Conservation (phyloP, 2,797 vertebrate genomes). For the Spinus olivaceus region DNA sequence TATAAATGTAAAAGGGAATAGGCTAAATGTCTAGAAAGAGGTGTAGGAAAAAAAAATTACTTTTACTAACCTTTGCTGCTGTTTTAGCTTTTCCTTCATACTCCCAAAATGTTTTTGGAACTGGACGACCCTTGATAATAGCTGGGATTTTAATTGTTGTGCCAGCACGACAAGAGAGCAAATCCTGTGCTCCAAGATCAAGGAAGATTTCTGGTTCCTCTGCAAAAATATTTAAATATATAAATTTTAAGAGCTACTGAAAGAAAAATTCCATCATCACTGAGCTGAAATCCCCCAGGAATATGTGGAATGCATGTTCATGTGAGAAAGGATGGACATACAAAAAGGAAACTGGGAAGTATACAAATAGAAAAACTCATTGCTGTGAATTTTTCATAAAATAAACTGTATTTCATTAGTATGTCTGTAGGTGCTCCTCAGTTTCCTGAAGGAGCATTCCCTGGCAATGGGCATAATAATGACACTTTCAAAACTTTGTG, state of each 20-base stretch:
- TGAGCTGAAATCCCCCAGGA: not conserved
- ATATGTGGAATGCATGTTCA: not conserved
- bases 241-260: not conserved
- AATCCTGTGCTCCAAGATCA: slow-evolving; percentile 85
- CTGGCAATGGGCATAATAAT: not conserved
- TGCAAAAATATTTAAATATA: slow-evolving; percentile 49
- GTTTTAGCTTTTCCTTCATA: slow-evolving; percentile 93
- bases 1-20: not conserved
- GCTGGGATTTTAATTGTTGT: slow-evolving; percentile 90
- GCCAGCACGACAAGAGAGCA: slow-evolving; percentile 86
- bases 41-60: not conserved
- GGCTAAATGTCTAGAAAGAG: not conserved
- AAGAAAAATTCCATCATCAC: not conserved
- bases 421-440: not conserved
- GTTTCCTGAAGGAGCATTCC: not conserved
- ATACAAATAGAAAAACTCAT: not conserved
- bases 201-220: slow-evolving; percentile 88
- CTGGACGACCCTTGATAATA: slow-evolving; percentile 87
- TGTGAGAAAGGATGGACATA: not conserved
- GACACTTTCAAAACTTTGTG: not conserved
- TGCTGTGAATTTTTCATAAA: not conserved
- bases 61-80: slow-evolving; percentile 80
- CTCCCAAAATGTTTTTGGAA: slow-evolving; percentile 94
- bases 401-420: not conserved
- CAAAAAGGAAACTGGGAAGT: not conserved